Percentiles rank a stretch among this genome's conserved stretches.
These are phyloP conservation scores for Spilarctia lutea DNA, from an alignment of 2,888 invertebrate species.

Conservation along the genomic window DNA sequence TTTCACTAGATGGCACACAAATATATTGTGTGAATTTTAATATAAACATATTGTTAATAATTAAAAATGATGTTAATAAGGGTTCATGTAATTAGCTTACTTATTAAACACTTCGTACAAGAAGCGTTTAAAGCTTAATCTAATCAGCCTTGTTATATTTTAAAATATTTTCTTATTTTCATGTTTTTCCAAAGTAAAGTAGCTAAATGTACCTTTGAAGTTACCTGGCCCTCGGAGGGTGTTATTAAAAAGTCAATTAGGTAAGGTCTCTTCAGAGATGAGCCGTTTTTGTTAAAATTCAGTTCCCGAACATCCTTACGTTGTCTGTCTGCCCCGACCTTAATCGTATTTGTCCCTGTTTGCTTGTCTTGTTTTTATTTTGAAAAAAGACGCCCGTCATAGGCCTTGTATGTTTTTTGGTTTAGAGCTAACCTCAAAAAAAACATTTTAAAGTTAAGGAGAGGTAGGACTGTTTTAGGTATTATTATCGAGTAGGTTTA, in stretches of 20 bases:
- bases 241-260: slow-evolving; percentile 57
- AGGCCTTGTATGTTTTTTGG: neutral
- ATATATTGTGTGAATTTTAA: neutral
- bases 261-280: slow-evolving; percentile 41
- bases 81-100: neutral
- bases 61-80: neutral
- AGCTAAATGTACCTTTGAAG: slow-evolving; percentile 49
- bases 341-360: slow-evolving; percentile 39
- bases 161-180: slow-evolving; percentile 39
- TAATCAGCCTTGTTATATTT: slow-evolving; percentile 16
- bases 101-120: neutral
- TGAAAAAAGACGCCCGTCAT: neutral
- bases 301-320: slow-evolving; percentile 2
- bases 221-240: slow-evolving; percentile 32
- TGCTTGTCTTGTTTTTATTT: slow-evolving; percentile 20
- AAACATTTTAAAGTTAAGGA: neutral
- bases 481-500: too few relatives aligned
- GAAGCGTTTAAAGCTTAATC: neutral
- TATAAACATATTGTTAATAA: neutral
- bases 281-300: slow-evolving; percentile 32
- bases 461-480: too few relatives aligned
- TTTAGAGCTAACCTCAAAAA: neutral
- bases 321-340: slow-evolving; percentile 20
- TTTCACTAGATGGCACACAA: neutral
- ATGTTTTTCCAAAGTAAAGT: slow-evolving; percentile 33